These are phyloP conservation scores for Epistrophe eligans DNA, from an alignment of 2,888 invertebrate species.

Conservation along the genomic window DNA sequence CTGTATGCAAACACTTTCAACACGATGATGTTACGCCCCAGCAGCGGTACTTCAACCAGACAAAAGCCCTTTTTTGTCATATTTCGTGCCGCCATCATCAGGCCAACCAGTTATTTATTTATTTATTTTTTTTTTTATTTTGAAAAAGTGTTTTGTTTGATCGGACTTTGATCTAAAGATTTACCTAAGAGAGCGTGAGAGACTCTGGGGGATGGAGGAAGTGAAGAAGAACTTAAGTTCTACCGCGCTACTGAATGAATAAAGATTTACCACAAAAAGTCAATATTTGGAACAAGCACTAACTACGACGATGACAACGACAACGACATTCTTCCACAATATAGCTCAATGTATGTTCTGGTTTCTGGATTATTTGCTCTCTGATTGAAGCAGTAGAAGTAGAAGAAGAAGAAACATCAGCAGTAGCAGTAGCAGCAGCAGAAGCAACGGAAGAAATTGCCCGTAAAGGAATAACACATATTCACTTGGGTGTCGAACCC, in stretches of 20 bases:
- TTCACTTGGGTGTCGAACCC: conserved; percentile 44
- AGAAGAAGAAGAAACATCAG: conserved; percentile 12
- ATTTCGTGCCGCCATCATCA: conserved; percentile 39
- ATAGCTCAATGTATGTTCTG: conserved; percentile 39
- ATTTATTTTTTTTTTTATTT: conserved; percentile 22
- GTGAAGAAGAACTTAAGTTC: conserved; percentile 1
- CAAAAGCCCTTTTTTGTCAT: conserved; percentile 41
- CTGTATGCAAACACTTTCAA: conserved; percentile 33
- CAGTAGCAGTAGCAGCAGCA: neutral
- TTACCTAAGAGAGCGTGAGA: neutral
- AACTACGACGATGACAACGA: conserved; percentile 6
- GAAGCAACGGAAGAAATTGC: conserved; percentile 68
- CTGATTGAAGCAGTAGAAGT: conserved; percentile 51
- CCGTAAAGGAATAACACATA: conserved; percentile 59
- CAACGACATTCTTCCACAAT: conserved; percentile 31
- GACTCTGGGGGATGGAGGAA: neutral
- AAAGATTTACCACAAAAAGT: conserved; percentile 66
- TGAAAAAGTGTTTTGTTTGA: conserved; percentile 53
- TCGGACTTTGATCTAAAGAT: conserved; percentile 71
- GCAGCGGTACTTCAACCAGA: conserved; percentile 53
- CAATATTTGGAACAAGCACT: conserved; percentile 66
- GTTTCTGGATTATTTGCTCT: conserved; percentile 68
- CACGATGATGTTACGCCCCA: conserved; percentile 12
- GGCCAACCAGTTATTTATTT: conserved; percentile 18
- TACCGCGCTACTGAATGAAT: conserved; percentile 37